Evolutionary conservation across 2,797 vertebrate genomes (phyloP), one percentile per base, ranked within the genome.

Genomic region (Molothrus aeneus): DNA sequence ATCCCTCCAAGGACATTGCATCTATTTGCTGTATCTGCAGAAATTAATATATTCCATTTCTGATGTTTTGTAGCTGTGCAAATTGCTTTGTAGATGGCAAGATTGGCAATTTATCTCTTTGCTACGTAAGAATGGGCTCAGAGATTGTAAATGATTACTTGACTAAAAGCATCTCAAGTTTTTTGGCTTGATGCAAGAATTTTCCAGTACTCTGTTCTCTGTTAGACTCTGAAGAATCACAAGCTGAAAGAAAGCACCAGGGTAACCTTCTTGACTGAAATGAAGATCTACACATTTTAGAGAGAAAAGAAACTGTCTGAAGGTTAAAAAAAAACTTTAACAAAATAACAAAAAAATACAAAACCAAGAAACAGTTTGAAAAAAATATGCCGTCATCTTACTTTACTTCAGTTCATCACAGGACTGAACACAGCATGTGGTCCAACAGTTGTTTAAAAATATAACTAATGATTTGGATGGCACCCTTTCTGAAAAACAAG

Each of bases 11-110:
- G 93, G 83, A 50, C 66, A 54, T 4, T 70, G 45, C 56, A 70
- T 57, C 48, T 92, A 71, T 86, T 54, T 87, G 83, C 64, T 82
- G 2, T 22, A 89, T 57, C 65, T 80, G 80, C 68, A 71, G 45
- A 94, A 92, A 90, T 85, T 70, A 95, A 82, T 90, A 71, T 72
- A 91, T 85, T 91, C 56, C 38, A 24, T 91, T 94, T 82, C 54
- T 68, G 50, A 92, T 68, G 70, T 74, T 95, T 87, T 86, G 68
- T 84, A 85, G 74, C 61, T 54, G 56, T 32, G 32, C 25, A 78
- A 91, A 89, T 71, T 90, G 74, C 71, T 93, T 80, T 91, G 83
- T 87, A 78, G 74, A 82, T 78, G 34, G 45, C 19, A 90, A 77
- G 51, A 66, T 20, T 10, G 5, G 68, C 54, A 90, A 50, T 87